These are phyloP conservation scores for Eleutherodactylus coqui DNA, from an alignment of 2,797 vertebrate genomes.

Conservation along the genomic window DNA sequence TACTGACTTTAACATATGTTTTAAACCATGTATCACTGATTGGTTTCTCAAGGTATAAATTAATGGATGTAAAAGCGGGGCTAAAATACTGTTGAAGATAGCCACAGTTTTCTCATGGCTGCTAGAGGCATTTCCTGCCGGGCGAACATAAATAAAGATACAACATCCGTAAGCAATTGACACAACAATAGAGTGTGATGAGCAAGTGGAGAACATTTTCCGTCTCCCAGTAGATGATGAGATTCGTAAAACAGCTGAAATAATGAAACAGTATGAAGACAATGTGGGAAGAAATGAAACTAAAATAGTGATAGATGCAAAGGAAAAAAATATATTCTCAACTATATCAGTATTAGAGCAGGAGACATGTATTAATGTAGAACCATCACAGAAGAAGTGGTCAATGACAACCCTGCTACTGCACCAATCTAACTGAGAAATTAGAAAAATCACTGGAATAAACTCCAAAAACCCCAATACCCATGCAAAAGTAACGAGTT, in stretches of 20 bases:
- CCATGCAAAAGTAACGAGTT: not conserved
- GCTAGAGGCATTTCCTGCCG: not conserved
- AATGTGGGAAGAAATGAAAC: constrained; percentile 12
- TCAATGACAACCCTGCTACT: constrained; percentile 65
- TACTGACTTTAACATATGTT: too few species aligned
- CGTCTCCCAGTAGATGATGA: not conserved
- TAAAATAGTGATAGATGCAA: constrained; percentile 28
- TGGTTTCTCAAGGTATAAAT: too few species aligned
- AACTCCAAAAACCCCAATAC: constrained; percentile 13
- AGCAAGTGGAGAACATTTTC: constrained; percentile 38
- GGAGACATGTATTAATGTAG: constrained; percentile 65
- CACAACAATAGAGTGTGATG: constrained; percentile 33
- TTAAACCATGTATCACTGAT: too few species aligned
- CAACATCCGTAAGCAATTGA: constrained; percentile 31
- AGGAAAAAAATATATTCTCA: not conserved
- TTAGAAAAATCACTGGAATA: constrained; percentile 10
- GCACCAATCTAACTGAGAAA: constrained; percentile 65
- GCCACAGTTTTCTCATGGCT: constrained; percentile 4
- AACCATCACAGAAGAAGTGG: constrained; percentile 67
- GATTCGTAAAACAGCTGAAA: constrained; percentile 5
- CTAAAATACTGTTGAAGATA: constrained; percentile 33
- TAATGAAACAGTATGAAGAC: constrained; percentile 17
- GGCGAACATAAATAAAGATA: constrained; percentile 27
- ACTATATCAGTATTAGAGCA: constrained; percentile 60
- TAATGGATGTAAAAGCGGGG: not conserved